These are phyloP conservation scores for Hesperophylax magnus DNA, from an alignment of 1,140 invertebrate genomes.

Conservation along the genomic window DNA sequence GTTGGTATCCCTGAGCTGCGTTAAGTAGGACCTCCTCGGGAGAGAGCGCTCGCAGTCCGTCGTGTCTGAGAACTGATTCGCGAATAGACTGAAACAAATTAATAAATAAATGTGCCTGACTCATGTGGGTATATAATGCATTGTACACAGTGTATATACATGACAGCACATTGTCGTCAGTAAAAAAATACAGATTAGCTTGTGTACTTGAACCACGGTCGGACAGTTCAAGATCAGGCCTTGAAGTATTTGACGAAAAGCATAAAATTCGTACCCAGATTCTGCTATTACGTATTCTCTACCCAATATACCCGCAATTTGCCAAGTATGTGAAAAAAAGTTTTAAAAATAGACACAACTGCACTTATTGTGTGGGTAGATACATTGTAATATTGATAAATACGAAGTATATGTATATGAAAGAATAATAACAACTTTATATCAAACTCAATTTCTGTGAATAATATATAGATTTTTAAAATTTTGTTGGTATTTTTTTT, in stretches of 20 bases:
- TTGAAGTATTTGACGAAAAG: background rate
- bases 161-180: background rate
- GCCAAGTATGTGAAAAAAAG: too few relatives aligned
- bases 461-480: too few relatives aligned
- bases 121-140: background rate
- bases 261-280: too few relatives aligned
- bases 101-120: background rate
- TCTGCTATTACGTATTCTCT: too few relatives aligned
- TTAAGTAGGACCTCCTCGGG: background rate
- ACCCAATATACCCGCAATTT: too few relatives aligned
- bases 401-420: too few relatives aligned
- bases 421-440: too few relatives aligned
- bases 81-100: slow-evolving; percentile 41
- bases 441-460: too few relatives aligned
- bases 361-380: too few relatives aligned
- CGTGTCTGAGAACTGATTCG: slow-evolving; percentile 45
- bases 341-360: too few relatives aligned
- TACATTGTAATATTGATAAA: too few relatives aligned
- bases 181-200: slow-evolving; percentile 1
- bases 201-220: slow-evolving; percentile 2
- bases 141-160: background rate
- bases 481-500: too few relatives aligned
- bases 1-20: background rate
- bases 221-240: background rate
- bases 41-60: slow-evolving; percentile 40